Evolutionary conservation across 2,888 invertebrate genomes (phyloP).

Genomic region (Diabrotica balteata): DNA sequence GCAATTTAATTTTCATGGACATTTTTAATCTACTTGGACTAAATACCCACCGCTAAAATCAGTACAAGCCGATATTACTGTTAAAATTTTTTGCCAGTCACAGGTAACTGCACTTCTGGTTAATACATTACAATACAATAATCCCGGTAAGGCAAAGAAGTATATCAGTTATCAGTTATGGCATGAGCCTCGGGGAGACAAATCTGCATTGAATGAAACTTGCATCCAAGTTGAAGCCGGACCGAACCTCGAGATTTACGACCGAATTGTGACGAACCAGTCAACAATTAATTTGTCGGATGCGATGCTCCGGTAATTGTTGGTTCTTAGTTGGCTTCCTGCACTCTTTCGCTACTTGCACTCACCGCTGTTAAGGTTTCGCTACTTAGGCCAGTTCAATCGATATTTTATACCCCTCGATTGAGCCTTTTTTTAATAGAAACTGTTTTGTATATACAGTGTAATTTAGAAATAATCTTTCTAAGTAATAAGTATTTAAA

Average conservation of each 20-base stretch:
- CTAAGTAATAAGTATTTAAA: no score
- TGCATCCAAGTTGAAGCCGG: constrained; percentile 21
- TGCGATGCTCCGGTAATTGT: constrained; percentile 53
- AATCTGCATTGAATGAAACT: constrained; percentile 55
- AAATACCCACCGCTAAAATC: neutral
- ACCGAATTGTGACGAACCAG: constrained; percentile 53
- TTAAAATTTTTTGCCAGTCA: constrained; percentile 15
- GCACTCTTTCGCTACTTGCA: constrained; percentile 42
- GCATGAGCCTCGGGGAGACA: constrained; percentile 49
- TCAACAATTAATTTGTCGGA: constrained; percentile 58
- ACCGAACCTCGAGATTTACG: constrained; percentile 47
- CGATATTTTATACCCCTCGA: neutral
- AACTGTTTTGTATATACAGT: no score
- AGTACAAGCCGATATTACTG: neutral
- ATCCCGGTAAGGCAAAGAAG: constrained; percentile 35
- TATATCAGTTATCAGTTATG: constrained; percentile 51
- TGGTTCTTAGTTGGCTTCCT: constrained; percentile 56
- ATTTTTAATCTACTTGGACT: neutral
- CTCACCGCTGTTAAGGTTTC: constrained; percentile 1
- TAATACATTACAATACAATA: constrained; percentile 20
- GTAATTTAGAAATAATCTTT: no score
- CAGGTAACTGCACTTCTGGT: constrained; percentile 16
- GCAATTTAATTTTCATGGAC: no score
- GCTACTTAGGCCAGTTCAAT: constrained; percentile 7
- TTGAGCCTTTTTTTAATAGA: no score